Base-by-base conservation (phyloP, 1,140 invertebrate species). In the Parapsyche elsis region DNA sequence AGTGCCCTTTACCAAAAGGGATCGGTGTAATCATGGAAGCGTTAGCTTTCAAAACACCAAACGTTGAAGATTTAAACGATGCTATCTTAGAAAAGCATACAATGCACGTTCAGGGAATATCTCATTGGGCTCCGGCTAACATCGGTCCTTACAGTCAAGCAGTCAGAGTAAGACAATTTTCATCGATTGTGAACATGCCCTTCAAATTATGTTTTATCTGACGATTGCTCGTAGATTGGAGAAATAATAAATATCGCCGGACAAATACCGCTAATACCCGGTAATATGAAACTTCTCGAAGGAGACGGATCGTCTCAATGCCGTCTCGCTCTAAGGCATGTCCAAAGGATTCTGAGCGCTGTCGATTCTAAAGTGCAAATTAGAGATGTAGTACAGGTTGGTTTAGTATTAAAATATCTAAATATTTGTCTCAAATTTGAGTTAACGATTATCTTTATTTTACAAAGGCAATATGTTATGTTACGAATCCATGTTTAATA, bases 81-180 rank as follows among this genome's bases (percentile, higher is more conserved):
- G 59, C 71, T 38, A 76, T 44, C 9, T 10, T 80, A 10, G 81
- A 84, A 53, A 91, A 92, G 83, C 90, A 93, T 59, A 94, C 93
- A 9, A 95, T 98, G 94, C 96, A 98, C 87, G 96, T 98, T 26
- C 97, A 98, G 87, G 94, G 96, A 71, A 93, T 98, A 79, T 98
- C 96, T 23, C 96, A 98, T 88, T 98, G 97, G 97, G 96, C 97
- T 4, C 96, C 97, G 5, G 96, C 96, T 57, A 98, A 97, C 86
- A 98, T 99, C 83, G 97, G 97, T 14, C 97, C 97, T 38, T 99
- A 98, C 87, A 98, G 96, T 86, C 97, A 99, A 90, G 95, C 95
- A 24, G 91, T 95, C 79, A 92, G 93, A 89, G 95, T 96, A 71
- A 53, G 79, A 49, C 4, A 23, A 67, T 67, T 19, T 23, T 19